phyloP scores from a whole-genome alignment of 2,797 vertebrate genomes.

The Hydrocynus forskahlii region DNA sequence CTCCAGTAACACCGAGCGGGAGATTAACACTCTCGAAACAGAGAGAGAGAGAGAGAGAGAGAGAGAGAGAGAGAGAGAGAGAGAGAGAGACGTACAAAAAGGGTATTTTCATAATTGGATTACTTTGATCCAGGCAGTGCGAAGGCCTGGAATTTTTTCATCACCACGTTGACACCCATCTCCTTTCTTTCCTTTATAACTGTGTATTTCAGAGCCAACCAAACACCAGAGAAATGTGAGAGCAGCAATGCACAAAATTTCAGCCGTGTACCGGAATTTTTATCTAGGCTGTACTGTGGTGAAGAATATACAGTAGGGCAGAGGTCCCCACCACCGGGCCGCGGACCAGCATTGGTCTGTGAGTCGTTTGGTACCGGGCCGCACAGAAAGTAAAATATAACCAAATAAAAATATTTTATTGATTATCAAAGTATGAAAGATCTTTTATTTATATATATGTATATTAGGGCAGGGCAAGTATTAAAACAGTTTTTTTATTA shows the following conservation, averaged over 20 bases:
- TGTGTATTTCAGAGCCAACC: background rate
- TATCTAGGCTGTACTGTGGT: background rate
- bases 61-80: conserved; percentile 19
- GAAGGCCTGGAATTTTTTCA: conserved; percentile 46
- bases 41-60: background rate
- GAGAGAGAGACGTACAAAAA: conserved; percentile 9
- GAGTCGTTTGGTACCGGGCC: no score
- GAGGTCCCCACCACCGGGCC: no score
- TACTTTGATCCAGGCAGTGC: conserved; percentile 49
- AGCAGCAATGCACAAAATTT: background rate
- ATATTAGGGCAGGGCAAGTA: no score
- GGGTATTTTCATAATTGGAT: conserved; percentile 51
- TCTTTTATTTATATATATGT: no score
- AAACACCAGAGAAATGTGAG: background rate
- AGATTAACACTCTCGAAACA: conserved; percentile 55
- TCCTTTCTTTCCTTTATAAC: background rate
- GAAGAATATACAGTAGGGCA: background rate
- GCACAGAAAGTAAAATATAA: no score
- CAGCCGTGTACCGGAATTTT: background rate
- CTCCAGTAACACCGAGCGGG: conserved; percentile 39
- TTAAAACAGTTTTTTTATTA: no score
- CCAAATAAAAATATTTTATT: no score
- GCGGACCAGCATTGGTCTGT: no score
- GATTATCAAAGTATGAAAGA: no score
- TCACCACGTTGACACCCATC: conserved; percentile 28